These are phyloP conservation scores for Atethmia centrago DNA, from an alignment of 2,888 invertebrate species.

Conservation along the genomic window DNA sequence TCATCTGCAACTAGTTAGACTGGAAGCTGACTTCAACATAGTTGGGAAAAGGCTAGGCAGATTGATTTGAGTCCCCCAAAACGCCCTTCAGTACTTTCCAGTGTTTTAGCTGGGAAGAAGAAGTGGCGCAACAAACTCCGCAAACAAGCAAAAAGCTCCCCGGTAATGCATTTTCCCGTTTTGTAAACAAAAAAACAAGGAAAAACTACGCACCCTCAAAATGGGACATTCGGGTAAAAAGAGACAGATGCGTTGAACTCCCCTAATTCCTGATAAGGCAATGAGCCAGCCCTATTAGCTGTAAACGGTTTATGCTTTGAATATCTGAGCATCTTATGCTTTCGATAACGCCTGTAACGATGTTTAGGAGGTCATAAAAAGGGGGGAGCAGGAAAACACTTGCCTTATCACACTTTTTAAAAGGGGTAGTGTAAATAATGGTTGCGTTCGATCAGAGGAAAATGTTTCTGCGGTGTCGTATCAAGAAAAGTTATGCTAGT, in stretches of 20 bases:
- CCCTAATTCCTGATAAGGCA: not conserved
- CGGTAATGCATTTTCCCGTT: not conserved
- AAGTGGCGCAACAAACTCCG: not conserved
- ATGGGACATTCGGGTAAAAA: not conserved
- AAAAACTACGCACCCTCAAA: not conserved
- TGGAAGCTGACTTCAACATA: too few relatives aligned
- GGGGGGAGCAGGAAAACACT: not conserved
- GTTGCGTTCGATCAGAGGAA: too few relatives aligned
- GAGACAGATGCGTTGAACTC: not conserved
- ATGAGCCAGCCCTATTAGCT: conserved; percentile 22
- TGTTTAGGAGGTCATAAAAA: conserved; percentile 23
- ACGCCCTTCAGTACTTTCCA: not conserved
- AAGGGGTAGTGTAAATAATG: too few relatives aligned
- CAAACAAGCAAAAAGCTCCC: not conserved
- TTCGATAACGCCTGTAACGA: conserved; percentile 50
- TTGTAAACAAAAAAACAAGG: not conserved
- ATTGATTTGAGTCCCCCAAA: not conserved
- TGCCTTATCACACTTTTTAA: conserved; percentile 23
- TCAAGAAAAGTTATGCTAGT: too few relatives aligned
- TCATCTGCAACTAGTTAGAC: too few relatives aligned
- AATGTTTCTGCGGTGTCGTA: too few relatives aligned
- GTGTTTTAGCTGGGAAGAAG: too few relatives aligned
- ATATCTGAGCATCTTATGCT: conserved; percentile 42
- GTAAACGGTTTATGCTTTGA: conserved; percentile 39
- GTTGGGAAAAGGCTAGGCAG: too few relatives aligned